Evolutionary conservation across 2,797 vertebrate species (phyloP).

Genomic region (Rhincodon typus): DNA sequence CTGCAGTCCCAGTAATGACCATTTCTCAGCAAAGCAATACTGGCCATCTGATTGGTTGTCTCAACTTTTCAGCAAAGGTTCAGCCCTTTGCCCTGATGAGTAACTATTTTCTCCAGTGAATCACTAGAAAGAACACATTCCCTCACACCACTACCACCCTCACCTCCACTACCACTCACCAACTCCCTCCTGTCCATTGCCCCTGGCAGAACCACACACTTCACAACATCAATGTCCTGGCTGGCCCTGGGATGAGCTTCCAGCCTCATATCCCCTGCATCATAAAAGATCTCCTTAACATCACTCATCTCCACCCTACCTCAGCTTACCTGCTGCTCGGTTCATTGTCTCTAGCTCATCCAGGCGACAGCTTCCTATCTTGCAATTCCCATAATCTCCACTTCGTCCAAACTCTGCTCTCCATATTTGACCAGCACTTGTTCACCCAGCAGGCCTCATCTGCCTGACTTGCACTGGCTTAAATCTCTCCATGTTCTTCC

Average conservation of each 20-base stretch:
- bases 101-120: background rate
- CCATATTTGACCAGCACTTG: background rate
- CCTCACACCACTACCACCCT: background rate
- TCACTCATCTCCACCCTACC: no score
- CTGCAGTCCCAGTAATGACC: no score
- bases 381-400: background rate
- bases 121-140: background rate
- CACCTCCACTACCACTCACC: background rate
- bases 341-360: background rate
- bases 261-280: no score
- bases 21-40: no score
- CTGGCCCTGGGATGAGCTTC: background rate
- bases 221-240: background rate
- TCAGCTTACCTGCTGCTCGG: background rate
- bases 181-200: background rate
- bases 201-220: background rate
- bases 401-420: background rate
- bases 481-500: background rate
- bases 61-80: no score
- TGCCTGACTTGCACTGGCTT: background rate
- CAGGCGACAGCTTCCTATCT: background rate
- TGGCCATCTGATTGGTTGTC: no score
- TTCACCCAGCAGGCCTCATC: background rate
- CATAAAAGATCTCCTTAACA: no score
- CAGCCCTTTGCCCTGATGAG: no score